phyloP scores from a whole-genome alignment of 2,888 invertebrate genomes.

The Sclerodermus sp. region DNA sequence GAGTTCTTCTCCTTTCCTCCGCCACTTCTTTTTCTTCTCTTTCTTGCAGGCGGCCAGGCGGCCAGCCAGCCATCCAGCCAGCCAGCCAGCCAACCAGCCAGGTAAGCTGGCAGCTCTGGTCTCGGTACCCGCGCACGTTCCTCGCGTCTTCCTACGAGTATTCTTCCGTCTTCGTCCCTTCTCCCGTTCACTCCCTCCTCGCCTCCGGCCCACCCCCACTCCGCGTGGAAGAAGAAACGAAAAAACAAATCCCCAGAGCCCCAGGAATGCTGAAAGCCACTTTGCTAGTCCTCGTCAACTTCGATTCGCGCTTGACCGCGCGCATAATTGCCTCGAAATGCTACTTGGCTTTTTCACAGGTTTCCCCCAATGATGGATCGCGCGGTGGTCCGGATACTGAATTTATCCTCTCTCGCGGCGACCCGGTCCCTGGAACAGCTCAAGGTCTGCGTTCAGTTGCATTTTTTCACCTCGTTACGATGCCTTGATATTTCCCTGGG shows the following conservation, averaged over 20 bases:
- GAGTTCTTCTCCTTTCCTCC: constrained; percentile 32
- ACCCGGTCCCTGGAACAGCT: no score
- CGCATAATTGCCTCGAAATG: constrained; percentile 11
- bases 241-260: constrained; percentile 14
- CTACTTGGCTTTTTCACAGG: constrained; percentile 12
- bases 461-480: no score
- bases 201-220: constrained; percentile 6
- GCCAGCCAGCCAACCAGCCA: no score
- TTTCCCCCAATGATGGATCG: no score
- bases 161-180: constrained; percentile 4
- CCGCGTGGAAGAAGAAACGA: constrained; percentile 5
- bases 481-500: no score
- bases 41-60: not conserved
- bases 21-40: not conserved
- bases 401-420: no score
- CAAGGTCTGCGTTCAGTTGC: no score
- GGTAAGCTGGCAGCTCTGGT: not conserved
- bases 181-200: constrained; percentile 4
- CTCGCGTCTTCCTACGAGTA: constrained; percentile 1
- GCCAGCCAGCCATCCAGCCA: no score
- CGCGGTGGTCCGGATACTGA: no score
- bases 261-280: constrained; percentile 17
- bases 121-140: not conserved
- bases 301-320: not conserved
- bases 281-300: constrained; percentile 7